Percentiles rank a stretch among this genome's conserved stretches.
phyloP scores from a whole-genome alignment of 2,888 invertebrate species.

The Trachelus iudaicus region DNA sequence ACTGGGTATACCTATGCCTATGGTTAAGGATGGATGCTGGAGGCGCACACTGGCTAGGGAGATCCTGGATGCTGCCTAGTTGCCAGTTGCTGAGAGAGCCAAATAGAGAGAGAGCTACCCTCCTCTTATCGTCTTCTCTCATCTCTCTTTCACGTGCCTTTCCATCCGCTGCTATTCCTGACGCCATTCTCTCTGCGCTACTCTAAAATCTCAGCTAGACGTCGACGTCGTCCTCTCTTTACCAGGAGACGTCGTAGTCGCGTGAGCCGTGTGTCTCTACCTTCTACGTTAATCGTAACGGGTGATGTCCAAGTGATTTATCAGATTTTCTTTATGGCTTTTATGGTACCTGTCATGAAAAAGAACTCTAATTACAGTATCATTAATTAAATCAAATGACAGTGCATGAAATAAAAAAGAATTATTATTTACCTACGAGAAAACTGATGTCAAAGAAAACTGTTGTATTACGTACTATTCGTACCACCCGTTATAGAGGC shows the following conservation, averaged over 20 bases:
- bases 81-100: constrained; percentile 6
- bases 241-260: constrained; percentile 31
- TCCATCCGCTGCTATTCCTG: neutral
- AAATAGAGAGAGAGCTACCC: neutral
- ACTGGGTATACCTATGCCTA: constrained; percentile 33
- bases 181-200: neutral
- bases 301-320: constrained; percentile 13
- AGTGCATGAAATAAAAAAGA: neutral
- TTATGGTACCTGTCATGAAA: neutral
- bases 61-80: constrained; percentile 37
- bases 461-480: neutral
- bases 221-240: constrained; percentile 28
- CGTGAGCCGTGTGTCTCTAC: constrained; percentile 32
- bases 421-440: neutral
- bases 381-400: neutral
- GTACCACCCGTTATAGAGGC: constrained; percentile 26
- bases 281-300: constrained; percentile 30
- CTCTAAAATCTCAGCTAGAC: neutral
- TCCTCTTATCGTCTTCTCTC: neutral
- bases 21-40: constrained; percentile 36
- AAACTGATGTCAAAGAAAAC: neutral
- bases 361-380: neutral
- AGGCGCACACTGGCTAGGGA: constrained; percentile 48
- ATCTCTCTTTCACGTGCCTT: neutral
- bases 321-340: neutral